Percentiles rank a stretch among this genome's conserved stretches.
Evolutionary conservation across 2,888 invertebrate species (phyloP).

Genomic region (Eristalis intricaria): DNA sequence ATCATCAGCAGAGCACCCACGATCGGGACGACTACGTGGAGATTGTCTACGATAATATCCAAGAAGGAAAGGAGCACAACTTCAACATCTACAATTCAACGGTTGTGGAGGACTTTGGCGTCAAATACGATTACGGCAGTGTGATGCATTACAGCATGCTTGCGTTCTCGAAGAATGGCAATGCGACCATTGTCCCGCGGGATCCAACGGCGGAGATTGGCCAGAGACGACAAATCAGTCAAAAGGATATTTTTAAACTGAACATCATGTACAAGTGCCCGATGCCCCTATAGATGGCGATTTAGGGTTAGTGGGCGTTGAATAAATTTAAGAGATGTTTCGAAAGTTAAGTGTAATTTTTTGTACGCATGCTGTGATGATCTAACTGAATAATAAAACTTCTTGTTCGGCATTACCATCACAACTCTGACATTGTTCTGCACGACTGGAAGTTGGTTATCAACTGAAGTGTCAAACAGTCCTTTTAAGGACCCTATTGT

Average conservation of each 20-base stretch:
- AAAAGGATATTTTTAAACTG: constrained; percentile 72
- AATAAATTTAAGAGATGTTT: neutral
- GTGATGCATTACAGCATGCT: constrained; percentile 90
- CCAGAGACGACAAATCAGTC: constrained; percentile 73
- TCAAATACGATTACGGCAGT: constrained; percentile 89
- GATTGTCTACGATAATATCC: constrained; percentile 82
- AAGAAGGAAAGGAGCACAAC: constrained; percentile 84
- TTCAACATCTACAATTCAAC: constrained; percentile 85
- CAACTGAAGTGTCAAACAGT: no score
- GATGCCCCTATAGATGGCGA: neutral
- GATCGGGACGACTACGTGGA: constrained; percentile 87
- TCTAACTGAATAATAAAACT: no score
- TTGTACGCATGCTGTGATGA: no score
- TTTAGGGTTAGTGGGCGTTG: neutral
- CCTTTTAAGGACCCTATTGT: no score
- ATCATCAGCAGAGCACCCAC: constrained; percentile 90
- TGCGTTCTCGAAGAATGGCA: constrained; percentile 87
- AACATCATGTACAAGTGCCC: constrained; percentile 75
- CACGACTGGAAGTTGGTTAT: no score
- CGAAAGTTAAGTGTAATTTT: no score
- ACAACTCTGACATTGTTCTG: no score
- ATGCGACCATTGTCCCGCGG: constrained; percentile 85
- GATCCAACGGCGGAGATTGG: constrained; percentile 69
- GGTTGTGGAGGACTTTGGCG: constrained; percentile 84
- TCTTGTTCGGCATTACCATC: no score